A percentile compares a stretch with the other conserved stretches of the same genome.
Evolutionary conservation across 2,888 invertebrate genomes (phyloP).

Genomic region (Ametastegia equiseti): DNA sequence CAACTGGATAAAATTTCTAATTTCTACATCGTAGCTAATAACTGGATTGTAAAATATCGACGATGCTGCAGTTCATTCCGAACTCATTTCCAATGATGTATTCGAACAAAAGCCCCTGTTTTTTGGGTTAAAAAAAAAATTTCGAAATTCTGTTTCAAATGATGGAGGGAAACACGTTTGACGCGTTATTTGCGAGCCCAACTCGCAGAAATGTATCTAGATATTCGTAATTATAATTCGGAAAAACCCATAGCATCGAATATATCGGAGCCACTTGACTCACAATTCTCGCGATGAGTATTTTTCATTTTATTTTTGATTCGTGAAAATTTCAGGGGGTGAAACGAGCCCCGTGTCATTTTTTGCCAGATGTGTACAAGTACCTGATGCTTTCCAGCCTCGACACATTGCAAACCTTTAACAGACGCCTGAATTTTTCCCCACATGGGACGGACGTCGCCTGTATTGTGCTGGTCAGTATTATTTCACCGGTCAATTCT

Average conservation of each 20-base stretch:
- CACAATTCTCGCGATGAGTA: too few species aligned
- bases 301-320: too few species aligned
- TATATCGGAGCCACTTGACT: too few species aligned
- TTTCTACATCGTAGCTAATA: not conserved
- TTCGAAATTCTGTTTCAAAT: not conserved
- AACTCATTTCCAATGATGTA: not conserved
- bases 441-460: conserved; percentile 46
- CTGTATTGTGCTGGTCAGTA: conserved; percentile 58
- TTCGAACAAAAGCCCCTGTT: not conserved
- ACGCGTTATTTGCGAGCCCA: not conserved
- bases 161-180: not conserved
- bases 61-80: not conserved
- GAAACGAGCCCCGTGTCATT: not conserved
- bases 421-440: not conserved
- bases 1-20: conserved; percentile 24
- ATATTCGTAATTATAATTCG: not conserved
- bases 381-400: not conserved
- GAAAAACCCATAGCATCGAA: too few species aligned
- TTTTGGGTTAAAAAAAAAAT: too few species aligned
- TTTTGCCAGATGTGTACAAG: not conserved
- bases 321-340: not conserved
- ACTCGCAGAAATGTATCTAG: not conserved
- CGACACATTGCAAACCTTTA: not conserved
- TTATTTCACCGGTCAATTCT: conserved; percentile 46
- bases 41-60: not conserved